Conservation (phyloP, 2,888 invertebrate genomes). For the Drosophila longiperda region DNA sequence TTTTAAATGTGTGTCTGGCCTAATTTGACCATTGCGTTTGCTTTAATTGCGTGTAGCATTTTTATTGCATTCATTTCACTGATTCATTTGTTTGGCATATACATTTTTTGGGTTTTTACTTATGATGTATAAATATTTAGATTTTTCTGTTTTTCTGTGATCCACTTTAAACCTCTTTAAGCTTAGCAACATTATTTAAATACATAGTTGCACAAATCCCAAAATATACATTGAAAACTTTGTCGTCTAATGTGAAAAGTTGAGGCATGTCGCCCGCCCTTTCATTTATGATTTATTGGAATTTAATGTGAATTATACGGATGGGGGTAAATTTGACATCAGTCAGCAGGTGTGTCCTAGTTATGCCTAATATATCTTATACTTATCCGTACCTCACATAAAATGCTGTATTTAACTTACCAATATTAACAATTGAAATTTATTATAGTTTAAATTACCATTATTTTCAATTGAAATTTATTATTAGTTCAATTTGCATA, state of each 20-base stretch:
- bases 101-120: constrained; percentile 7
- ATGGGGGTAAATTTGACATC: neutral
- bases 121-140: constrained; percentile 53
- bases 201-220: constrained; percentile 36
- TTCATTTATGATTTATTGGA: constrained; percentile 73
- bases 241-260: constrained; percentile 45
- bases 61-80: constrained; percentile 52
- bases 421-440: neutral
- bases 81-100: constrained; percentile 51
- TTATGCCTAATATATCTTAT: neutral
- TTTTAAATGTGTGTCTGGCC: constrained; percentile 66
- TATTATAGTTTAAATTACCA: neutral
- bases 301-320: constrained; percentile 54
- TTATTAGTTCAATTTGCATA: neutral
- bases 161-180: constrained; percentile 64
- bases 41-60: constrained; percentile 57
- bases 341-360: constrained; percentile 10
- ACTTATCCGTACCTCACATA: neutral
- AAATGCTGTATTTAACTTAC: neutral
- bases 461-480: neutral
- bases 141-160: constrained; percentile 64
- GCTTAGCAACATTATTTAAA: constrained; percentile 28
- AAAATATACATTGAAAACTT: constrained; percentile 47
- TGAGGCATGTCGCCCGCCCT: neutral
- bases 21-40: constrained; percentile 51